These are phyloP conservation scores for Strigops habroptila DNA, from an alignment of 2,113 vertebrate species.

Conservation along the genomic window DNA sequence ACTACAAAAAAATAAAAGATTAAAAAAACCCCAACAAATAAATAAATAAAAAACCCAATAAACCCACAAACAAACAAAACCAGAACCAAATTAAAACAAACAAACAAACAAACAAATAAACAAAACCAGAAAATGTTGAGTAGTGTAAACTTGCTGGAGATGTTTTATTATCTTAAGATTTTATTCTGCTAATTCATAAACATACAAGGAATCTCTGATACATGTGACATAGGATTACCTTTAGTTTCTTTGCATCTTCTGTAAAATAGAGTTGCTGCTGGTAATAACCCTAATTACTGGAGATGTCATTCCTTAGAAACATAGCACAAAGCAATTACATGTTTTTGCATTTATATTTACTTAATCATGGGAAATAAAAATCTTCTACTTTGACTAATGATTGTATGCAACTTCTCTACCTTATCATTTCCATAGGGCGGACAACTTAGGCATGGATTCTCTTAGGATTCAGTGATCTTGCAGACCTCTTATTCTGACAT, in stretches of 20 bases:
- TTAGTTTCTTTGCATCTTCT: background rate
- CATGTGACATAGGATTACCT: rapidly evolving
- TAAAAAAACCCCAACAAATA: background rate
- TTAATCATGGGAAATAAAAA: background rate
- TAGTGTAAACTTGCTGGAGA: background rate
- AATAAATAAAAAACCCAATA: background rate
- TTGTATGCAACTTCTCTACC: background rate
- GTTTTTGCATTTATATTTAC: background rate
- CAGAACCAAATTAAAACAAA: background rate
- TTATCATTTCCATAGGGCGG: background rate
- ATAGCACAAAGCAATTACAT: background rate
- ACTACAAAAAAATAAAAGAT: background rate
- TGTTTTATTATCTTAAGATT: background rate
- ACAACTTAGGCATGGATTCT: background rate
- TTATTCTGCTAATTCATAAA: background rate
- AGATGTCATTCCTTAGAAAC: background rate
- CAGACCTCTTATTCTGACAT: background rate
- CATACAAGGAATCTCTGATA: background rate
- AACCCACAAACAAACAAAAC: background rate
- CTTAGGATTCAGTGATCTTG: background rate
- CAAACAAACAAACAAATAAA: background rate
- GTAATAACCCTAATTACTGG: background rate
- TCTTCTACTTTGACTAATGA: background rate
- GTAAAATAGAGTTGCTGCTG: background rate
- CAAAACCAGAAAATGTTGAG: background rate